Evolutionary conservation across 2,888 invertebrate species (phyloP).

Genomic region (Psylliodes chrysocephalus): DNA sequence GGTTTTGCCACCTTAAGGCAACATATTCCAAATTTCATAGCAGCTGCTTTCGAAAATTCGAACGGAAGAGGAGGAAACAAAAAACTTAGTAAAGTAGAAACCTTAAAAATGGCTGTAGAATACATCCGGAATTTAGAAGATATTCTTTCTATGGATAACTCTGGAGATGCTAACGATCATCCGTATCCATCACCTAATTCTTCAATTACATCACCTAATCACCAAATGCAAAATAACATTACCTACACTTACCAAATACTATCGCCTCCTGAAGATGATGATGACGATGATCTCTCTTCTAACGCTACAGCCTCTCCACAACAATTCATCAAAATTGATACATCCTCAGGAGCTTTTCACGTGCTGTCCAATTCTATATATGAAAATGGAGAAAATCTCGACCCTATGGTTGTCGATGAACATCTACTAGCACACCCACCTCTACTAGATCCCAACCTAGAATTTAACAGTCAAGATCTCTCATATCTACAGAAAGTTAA

Average conservation of each 20-base stretch:
- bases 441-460: slow-evolving; percentile 66
- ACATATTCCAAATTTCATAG: slow-evolving; percentile 86
- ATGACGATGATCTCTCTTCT: slow-evolving; percentile 63
- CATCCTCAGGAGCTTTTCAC: slow-evolving; percentile 72
- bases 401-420: slow-evolving; percentile 60
- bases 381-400: slow-evolving; percentile 71
- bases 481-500: slow-evolving; percentile 65
- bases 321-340: slow-evolving; percentile 69
- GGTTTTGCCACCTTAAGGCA: slow-evolving; percentile 89
- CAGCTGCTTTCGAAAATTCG: slow-evolving; percentile 73
- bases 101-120: slow-evolving; percentile 89
- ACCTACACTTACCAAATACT: slow-evolving; percentile 55
- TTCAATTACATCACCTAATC: slow-evolving; percentile 52
- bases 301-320: slow-evolving; percentile 66
- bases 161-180: slow-evolving; percentile 57
- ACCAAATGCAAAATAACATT: slow-evolving; percentile 27
- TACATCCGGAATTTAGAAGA: slow-evolving; percentile 86
- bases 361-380: slow-evolving; percentile 70
- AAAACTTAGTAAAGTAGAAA: slow-evolving; percentile 89
- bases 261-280: slow-evolving; percentile 67
- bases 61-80: slow-evolving; percentile 76
- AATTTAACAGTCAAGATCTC: slow-evolving; percentile 66
- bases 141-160: slow-evolving; percentile 74
- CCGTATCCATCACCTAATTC: slow-evolving; percentile 22
- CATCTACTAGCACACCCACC: slow-evolving; percentile 65